Percentiles rank a stretch among this genome's conserved stretches.
phyloP scores from a whole-genome alignment of 2,797 vertebrate species.

The Dallia pectoralis region DNA sequence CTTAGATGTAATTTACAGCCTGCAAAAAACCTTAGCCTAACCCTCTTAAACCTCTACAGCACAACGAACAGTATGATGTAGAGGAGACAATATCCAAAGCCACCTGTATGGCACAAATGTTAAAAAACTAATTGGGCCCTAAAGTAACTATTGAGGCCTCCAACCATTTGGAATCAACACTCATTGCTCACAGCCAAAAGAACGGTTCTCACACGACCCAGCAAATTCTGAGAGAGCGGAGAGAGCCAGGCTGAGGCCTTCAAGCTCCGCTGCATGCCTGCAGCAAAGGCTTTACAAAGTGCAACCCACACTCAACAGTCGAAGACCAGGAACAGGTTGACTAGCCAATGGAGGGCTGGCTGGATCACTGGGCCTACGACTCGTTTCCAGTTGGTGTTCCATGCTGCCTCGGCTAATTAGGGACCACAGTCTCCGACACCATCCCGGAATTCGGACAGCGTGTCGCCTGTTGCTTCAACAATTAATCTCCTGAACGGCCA shows the following conservation, averaged over 20 bases:
- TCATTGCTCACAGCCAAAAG: slow-evolving; percentile 43
- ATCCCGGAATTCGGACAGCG: slow-evolving; percentile 52
- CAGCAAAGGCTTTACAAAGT: slow-evolving; percentile 40
- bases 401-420: slow-evolving; percentile 70
- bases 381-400: slow-evolving; percentile 53
- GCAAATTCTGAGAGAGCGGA: slow-evolving; percentile 56
- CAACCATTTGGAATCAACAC: slow-evolving; percentile 30
- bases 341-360: slow-evolving; percentile 30
- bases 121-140: slow-evolving; percentile 45
- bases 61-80: slow-evolving; percentile 16
- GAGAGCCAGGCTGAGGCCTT: slow-evolving; percentile 37
- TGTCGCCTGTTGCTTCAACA: slow-evolving; percentile 36
- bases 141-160: slow-evolving; percentile 38
- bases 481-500: slow-evolving; percentile 28
- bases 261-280: slow-evolving; percentile 33
- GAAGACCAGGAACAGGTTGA: slow-evolving; percentile 22
- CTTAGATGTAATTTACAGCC: neutral
- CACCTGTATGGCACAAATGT: slow-evolving; percentile 39
- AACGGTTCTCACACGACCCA: slow-evolving; percentile 54
- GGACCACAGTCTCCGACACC: slow-evolving; percentile 36
- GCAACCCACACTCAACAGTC: slow-evolving; percentile 34
- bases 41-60: slow-evolving; percentile 25
- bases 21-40: slow-evolving; percentile 5
- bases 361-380: slow-evolving; percentile 36
- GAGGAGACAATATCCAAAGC: slow-evolving; percentile 31